Base-by-base conservation (phyloP, 2,113 vertebrate genomes). In the Rhombomys opimus region DNA sequence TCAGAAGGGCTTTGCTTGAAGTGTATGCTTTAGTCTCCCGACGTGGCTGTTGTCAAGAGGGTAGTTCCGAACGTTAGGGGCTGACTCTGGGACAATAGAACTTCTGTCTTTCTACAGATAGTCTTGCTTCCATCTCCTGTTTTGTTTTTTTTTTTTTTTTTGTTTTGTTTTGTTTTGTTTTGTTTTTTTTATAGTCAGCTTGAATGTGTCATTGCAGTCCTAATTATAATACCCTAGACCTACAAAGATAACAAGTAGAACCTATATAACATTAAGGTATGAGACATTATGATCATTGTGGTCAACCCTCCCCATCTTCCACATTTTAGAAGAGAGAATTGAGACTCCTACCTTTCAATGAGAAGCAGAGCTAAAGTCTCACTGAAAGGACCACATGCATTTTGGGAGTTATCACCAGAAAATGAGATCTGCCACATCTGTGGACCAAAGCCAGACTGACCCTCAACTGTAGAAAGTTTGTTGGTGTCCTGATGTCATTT, bases 21-120 rank as follows among this genome's bases (percentile, higher is more conserved):
- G 12, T 23, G 59, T 20, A 78, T 22, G 1, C 11, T 41, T 25
- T 0, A 18, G 38, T 65, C 57, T 27, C 46, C 82, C 23, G 12
- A 17, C 30, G 2, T 13, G 32, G 22, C 15, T 88, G 1, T 9
- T 67, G 4, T 5, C 7, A 73, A 25, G 14, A 67, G 38, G 7
- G 15, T 65, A 15, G 2, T 10, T 7, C 50, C 23, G 20, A 25
- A 32, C 7, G 72, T 23, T 0, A 84, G 12, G 35, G 20, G 73
- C 9, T 0, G 75, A 65, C 7, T 0, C 22, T n/a, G 20, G 30
- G 32, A 18, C 25, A 20, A 3, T 20, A 11, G 13, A 30, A 4
- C 0, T 68, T 30, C 17, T 81, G 27, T 76, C 38, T 76, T 65
- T 77, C 23, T 87, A n/a, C 3, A 50, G 22, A 41, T 20, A 75